Evolutionary conservation across 2,797 vertebrate species (phyloP), one percentile per base, ranked within the genome.

Genomic region (Cirrhinus mrigala): DNA sequence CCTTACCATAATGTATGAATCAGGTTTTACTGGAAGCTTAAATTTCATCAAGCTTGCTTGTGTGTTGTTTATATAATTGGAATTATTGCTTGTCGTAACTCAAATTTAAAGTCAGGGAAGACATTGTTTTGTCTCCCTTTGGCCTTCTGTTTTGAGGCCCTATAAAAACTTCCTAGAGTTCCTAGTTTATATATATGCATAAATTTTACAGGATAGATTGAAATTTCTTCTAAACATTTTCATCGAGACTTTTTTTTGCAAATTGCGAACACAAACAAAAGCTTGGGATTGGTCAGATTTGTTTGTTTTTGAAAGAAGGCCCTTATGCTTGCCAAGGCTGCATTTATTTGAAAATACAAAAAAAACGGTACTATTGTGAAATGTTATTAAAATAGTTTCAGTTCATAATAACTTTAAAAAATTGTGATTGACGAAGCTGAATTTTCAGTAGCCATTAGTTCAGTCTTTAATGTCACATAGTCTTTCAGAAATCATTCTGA

Each of bases 1-100:
- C n/a, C 12, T 84, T 37, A 76, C 60, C 9, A 1, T 78, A 77
- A 69, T 46, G 62, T 20, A 44, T 62, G 20, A 56, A 64, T 52
- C 50, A 58, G 64, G 82, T 70, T 84, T 48, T 29, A 46, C 62
- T 27, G 22, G 62, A 46, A 60, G 50, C 33, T 84, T 84, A 40
- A 4, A 77, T 79, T 84, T 69, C 6, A 12, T 44, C 4, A 3
- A 56, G 64, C 60, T 84, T 70, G 9, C 24, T 24, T 4, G 6
- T 6, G 29, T 50, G 20, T 48, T 33, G 22, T 77, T 44, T 54
- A 16, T 76, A 24, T 24, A 27, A 58, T 78, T 56, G 4, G 33
- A 46, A 40, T 48, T 27, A 46, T 52, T 54, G 48, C 64, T 74
- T 62, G 52, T 50, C 37, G 40, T 11, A 50, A 82, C 1, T 3